Conservation (phyloP, 2,113 vertebrate genomes). For the Seriola dumerili region DNA sequence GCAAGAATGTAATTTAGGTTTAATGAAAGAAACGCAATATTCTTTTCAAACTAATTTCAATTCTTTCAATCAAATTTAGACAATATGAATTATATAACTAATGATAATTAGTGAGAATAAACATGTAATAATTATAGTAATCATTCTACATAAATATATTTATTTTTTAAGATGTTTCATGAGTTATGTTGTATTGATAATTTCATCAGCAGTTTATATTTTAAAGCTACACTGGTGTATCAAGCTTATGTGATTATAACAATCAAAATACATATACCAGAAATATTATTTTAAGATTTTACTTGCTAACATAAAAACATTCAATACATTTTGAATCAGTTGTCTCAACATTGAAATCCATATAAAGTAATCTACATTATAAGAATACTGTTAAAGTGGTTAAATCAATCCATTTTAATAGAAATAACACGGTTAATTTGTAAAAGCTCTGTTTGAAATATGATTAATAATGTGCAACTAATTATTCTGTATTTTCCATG, state of each 20-base stretch:
- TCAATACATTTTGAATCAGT: background rate
- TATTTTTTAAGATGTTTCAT: slow-evolving; percentile 8
- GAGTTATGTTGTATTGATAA: slow-evolving; percentile 8
- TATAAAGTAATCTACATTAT: slow-evolving; percentile 1
- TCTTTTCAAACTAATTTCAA: background rate
- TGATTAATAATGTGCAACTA: background rate
- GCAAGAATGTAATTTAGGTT: background rate
- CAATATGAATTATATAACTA: background rate
- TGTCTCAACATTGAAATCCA: background rate
- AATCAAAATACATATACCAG: slow-evolving; percentile 4
- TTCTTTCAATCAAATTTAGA: slow-evolving; percentile 9
- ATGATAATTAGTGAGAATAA: background rate
- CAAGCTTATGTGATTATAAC: background rate
- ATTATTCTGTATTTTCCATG: slow-evolving; percentile 28
- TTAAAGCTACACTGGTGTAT: slow-evolving; percentile 20
- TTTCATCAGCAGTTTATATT: background rate
- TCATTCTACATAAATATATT: slow-evolving; percentile 5
- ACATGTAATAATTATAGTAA: slow-evolving; percentile 9
- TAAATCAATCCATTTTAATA: background rate
- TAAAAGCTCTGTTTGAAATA: slow-evolving; percentile 6
- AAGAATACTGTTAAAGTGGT: background rate
- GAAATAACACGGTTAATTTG: slow-evolving; percentile 3
- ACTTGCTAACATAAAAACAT: background rate
- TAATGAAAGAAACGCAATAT: background rate
- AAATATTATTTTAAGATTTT: slow-evolving; percentile 5